Evolutionary conservation across 2,888 invertebrate genomes (phyloP).

Genomic region (Yponomeuta cagnagella): DNA sequence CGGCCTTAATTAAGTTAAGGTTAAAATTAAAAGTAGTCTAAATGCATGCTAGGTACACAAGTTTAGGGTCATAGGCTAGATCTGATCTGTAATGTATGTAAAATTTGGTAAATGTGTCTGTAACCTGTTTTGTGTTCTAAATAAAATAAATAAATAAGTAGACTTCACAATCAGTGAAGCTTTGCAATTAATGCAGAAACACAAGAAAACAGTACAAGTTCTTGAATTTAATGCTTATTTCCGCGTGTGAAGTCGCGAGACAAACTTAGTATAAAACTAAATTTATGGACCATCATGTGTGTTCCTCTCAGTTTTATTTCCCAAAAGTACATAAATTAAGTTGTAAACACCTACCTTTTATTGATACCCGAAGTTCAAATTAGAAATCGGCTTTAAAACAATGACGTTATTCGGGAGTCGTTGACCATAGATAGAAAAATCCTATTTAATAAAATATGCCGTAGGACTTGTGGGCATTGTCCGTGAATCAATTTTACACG

Average conservation of each 20-base stretch:
- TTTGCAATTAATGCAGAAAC: not conserved
- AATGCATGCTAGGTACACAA: no score
- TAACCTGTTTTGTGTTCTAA: no score
- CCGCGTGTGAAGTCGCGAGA: not conserved
- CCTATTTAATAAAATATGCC: no score
- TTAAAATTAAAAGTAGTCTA: no score
- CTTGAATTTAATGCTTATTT: constrained; percentile 23
- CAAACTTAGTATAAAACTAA: not conserved
- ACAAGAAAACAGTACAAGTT: not conserved
- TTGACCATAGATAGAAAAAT: not conserved
- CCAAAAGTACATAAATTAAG: not conserved
- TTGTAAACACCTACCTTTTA: constrained; percentile 1
- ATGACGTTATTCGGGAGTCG: not conserved
- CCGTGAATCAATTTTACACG: not conserved
- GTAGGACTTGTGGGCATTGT: not conserved
- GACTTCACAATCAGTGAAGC: no score
- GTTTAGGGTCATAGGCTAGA: no score
- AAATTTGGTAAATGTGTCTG: no score
- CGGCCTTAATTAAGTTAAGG: no score
- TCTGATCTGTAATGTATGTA: no score
- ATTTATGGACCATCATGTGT: not conserved
- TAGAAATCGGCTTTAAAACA: not conserved
- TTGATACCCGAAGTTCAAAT: not conserved
- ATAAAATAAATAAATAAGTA: no score
- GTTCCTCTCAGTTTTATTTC: not conserved